phyloP scores from a whole-genome alignment of 1,140 invertebrate genomes.

The Diprion similis region DNA sequence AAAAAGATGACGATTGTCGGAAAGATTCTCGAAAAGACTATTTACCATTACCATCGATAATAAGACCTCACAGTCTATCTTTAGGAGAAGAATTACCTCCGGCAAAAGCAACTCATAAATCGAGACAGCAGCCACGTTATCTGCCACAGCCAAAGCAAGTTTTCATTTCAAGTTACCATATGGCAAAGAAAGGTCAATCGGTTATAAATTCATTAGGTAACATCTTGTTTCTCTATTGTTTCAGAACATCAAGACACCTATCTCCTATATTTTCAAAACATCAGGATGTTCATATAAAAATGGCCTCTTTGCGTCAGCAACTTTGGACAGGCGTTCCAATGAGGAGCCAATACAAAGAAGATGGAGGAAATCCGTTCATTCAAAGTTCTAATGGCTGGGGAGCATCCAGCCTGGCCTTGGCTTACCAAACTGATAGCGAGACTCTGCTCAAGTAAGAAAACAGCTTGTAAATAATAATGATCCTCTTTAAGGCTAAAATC shows the following conservation, averaged over 20 bases:
- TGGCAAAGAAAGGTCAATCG: too few species aligned
- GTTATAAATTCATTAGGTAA: neutral
- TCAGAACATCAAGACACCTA: constrained; percentile 40
- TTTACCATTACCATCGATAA: constrained; percentile 40
- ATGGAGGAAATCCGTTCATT: constrained; percentile 30
- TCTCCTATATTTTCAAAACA: constrained; percentile 46
- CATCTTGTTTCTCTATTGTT: constrained; percentile 9
- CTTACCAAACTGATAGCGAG: constrained; percentile 63
- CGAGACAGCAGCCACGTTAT: constrained; percentile 57
- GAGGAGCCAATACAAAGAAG: constrained; percentile 12
- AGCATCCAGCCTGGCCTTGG: constrained; percentile 62
- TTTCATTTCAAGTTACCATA: neutral
- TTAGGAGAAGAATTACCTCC: constrained; percentile 58
- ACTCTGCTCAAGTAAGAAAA: constrained; percentile 58
- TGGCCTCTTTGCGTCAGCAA: constrained; percentile 64
- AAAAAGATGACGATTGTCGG: constrained; percentile 25
- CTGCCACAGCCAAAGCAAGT: constrained; percentile 60
- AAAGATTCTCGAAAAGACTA: constrained; percentile 22
- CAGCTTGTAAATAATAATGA: constrained; percentile 13
- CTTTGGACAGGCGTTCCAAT: constrained; percentile 63
- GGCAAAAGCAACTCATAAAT: constrained; percentile 52
- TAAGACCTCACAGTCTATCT: constrained; percentile 62
- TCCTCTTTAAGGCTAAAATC: constrained; percentile 10
- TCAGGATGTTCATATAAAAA: constrained; percentile 65
- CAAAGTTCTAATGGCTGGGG: constrained; percentile 67